Percentiles rank a stretch among this genome's conserved stretches.
These are phyloP conservation scores for Lasius platythorax DNA, from an alignment of 2,888 invertebrate genomes.

Conservation along the genomic window DNA sequence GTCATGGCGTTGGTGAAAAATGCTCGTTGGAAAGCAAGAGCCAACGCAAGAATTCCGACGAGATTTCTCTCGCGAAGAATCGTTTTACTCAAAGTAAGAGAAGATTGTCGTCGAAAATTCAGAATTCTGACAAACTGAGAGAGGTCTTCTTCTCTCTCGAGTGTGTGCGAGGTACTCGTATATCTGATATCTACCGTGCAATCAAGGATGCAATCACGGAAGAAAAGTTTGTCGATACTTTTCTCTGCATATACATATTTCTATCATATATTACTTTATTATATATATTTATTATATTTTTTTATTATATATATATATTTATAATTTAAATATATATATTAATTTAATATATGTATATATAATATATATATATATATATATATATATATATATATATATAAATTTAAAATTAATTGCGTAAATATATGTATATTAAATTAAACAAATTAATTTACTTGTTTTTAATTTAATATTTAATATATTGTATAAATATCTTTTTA, in stretches of 20 bases:
- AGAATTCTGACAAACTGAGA: not conserved
- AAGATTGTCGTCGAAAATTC: slow-evolving; percentile 12
- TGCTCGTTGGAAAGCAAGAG: not conserved
- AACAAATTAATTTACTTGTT: not conserved
- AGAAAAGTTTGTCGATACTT: slow-evolving; percentile 5
- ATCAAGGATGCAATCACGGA: not conserved
- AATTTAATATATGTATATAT: too few relatives aligned
- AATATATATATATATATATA: too few relatives aligned
- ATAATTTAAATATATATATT: not conserved
- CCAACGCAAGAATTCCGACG: slow-evolving; percentile 17
- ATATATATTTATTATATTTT: not conserved
- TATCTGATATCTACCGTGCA: not conserved
- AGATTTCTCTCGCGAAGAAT: slow-evolving; percentile 18
- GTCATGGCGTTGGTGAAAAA: not conserved
- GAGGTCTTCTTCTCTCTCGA: slow-evolving; percentile 28
- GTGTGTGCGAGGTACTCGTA: not conserved
- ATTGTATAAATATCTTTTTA: not conserved
- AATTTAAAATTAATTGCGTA: not conserved
- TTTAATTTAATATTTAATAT: too few relatives aligned
- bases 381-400: too few relatives aligned
- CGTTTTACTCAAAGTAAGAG: slow-evolving; percentile 10
- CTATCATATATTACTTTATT: not conserved
- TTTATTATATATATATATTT: not conserved
- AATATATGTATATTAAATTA: not conserved
- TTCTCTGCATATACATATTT: not conserved